A percentile compares a stretch with the other conserved stretches of the same genome.
These are phyloP conservation scores for Onychorhynchus coronatus DNA, from an alignment of 2,113 vertebrate genomes.

Conservation along the genomic window DNA sequence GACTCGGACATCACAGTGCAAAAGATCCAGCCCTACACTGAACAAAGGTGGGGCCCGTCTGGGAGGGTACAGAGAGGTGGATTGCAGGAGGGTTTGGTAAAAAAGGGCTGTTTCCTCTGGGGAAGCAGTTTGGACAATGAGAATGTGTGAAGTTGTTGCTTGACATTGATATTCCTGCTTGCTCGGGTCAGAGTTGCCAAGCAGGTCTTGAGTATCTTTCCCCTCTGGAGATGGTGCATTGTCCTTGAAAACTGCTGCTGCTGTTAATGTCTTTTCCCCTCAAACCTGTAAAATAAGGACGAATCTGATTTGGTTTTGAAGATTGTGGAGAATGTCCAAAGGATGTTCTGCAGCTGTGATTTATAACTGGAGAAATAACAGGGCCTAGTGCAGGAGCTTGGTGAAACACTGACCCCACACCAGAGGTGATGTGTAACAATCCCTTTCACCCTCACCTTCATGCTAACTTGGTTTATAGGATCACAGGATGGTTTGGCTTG, in stretches of 20 bases:
- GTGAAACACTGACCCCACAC: neutral
- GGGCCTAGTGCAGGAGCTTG: neutral
- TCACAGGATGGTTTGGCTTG: neutral
- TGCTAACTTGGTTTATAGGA: neutral
- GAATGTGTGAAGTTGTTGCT: neutral
- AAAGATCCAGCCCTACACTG: conserved; percentile 90
- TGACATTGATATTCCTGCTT: neutral
- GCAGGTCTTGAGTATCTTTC: neutral
- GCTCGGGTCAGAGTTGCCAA: neutral
- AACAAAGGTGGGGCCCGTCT: conserved; percentile 82
- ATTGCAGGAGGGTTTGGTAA: neutral
- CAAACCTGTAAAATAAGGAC: neutral
- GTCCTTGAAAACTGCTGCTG: neutral
- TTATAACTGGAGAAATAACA: neutral
- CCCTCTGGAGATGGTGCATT: neutral
- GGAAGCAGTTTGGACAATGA: neutral
- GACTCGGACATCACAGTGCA: conserved; percentile 94
- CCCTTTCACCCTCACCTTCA: neutral
- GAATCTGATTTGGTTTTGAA: neutral
- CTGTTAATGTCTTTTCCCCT: neutral
- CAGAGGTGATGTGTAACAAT: neutral
- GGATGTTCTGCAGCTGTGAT: neutral
- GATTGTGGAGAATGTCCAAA: neutral
- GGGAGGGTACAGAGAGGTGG: fast-evolving
- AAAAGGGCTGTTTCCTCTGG: neutral